Base-by-base conservation (phyloP, 2,888 invertebrate genomes). In the Drosophila barbarae region DNA sequence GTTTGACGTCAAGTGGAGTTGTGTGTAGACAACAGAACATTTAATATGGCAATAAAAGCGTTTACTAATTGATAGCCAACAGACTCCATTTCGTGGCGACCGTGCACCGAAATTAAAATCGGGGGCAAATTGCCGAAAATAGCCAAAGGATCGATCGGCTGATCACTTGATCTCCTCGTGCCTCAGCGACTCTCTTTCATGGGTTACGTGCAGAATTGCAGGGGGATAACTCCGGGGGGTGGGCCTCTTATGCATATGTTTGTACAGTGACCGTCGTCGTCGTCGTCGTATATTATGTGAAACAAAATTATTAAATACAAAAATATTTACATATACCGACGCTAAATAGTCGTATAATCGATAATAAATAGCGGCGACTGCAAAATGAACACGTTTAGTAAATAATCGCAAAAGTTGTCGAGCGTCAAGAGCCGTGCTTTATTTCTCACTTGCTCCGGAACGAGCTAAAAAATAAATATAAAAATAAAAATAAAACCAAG, bases 381-480 rank as follows among this genome's bases (percentile, higher is more conserved):
- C 66, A 72, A 81, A 71, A 80, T 76, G 80, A 80, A 81, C 84
- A 82, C 84, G 81, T 82, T 82, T 84, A 67, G 84, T 77, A 82
- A 82, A 83, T 77, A 82, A 76, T 74, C 75, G 71, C 53, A 53
- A 67, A 67, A 61, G 55, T 51, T 38, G 69, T 55, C 61, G 57
- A 36, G 49, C 53, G 58, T 53, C 42, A 44, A 58, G 46, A 60
- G 59, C 59, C 56, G 59, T 60, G 56, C 59, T 55, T 44, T 58
- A 53, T 51, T 58, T 58, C 53, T 60, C 51, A 51, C 38, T 51
- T 32, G 28, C 15, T 49, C 26, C 42, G 38, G 34, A 42, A 35
- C 32, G 18, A n/a, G 21, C 13, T 6, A 6, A 7, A 23, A n/a
- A 42, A 26, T n/a, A 8, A 23, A 8, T 23, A 41, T 8, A 39